Evolutionary conservation across 1,140 invertebrate species (phyloP).

Genomic region (Drosophila kanapiae): DNA sequence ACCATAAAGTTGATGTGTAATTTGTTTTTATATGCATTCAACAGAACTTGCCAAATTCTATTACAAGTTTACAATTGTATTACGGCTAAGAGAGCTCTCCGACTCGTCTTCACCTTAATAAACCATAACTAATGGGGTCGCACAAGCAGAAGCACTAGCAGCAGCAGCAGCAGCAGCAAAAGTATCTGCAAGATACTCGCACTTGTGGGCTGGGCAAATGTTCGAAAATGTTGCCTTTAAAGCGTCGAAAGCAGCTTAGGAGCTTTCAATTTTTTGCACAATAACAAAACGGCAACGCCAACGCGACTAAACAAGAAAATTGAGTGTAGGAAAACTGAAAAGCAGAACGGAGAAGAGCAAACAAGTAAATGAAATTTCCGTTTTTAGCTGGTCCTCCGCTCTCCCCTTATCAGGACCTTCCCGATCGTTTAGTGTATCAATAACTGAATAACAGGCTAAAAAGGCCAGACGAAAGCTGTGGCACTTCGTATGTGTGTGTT

Average conservation of each 20-base stretch:
- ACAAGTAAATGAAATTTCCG: conserved; percentile 82
- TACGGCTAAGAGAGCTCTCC: conserved; percentile 44
- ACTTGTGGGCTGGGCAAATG: conserved; percentile 14
- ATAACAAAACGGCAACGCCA: conserved; percentile 48
- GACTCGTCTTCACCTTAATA: conserved; percentile 63
- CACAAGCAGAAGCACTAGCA: conserved; percentile 22
- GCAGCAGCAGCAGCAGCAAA: not conserved
- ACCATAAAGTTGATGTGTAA: conserved; percentile 79
- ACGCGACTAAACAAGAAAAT: conserved; percentile 46
- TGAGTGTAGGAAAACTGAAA: conserved; percentile 49
- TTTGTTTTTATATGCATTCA: conserved; percentile 70
- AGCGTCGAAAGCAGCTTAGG: conserved; percentile 52
- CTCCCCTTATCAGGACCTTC: conserved; percentile 6
- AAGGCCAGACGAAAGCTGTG: conserved; percentile 1
- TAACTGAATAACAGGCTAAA: conserved; percentile 47
- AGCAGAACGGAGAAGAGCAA: conserved; percentile 63
- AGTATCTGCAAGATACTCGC: conserved; percentile 19
- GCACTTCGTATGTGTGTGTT: conserved; percentile 9
- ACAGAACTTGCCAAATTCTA: conserved; percentile 73
- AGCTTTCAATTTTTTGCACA: conserved; percentile 43
- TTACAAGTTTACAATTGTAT: conserved; percentile 80
- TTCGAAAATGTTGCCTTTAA: conserved; percentile 28
- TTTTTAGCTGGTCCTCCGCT: conserved; percentile 26
- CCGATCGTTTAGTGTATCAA: conserved; percentile 56
- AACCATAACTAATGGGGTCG: conserved; percentile 75